Evolutionary conservation across 1,140 invertebrate species (phyloP), one percentile per base, ranked within the genome.

Genomic region (Drosophila asahinai): DNA sequence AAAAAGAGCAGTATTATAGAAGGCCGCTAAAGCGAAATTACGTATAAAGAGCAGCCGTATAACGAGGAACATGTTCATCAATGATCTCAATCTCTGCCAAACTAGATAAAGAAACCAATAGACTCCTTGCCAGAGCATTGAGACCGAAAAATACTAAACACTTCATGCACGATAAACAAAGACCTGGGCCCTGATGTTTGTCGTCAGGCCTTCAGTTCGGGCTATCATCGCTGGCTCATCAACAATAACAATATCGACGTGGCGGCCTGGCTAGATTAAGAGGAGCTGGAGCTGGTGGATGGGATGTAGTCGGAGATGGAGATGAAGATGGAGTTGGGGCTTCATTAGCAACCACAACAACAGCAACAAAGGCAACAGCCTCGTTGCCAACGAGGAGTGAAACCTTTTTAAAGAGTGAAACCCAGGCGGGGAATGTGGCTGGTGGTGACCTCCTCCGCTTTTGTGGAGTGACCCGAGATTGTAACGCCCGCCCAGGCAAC

Each of bases 351-450:
- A 81, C 47, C 47, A 71, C 55, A 47, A 42, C 52, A 67, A 75
- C 70, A 36, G 47, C 58, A 59, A 64, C 64, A 52, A 38, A 63
- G 55, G 52, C n/a, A 77, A 49, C 27, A 30, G 27, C 47, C 22
- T n/a, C 65, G 43, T 30, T 43, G 66, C 65, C 67, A 36, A 57
- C 78, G 76, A 91, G 84, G 76, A 91, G 89, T 92, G 84, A 91
- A 92, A 91, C 89, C 89, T 91, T 90, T 77, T 91, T 91, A 91
- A 87, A 87, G 81, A 87, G 87, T 91, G 83, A 86, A 91, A 91
- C 83, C 52, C 62, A 75, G 76, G 77, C 68, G 66, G 54, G 76
- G 70, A 81, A 47, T 79, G 84, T 67, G 86, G 87, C 73, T 59
- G 40, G 55, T 54, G 40, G 55, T 91, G 89, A 91, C 89, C 89